Base-by-base conservation (phyloP, 2,797 vertebrate species). In the Acipenser oxyrinchus region DNA sequence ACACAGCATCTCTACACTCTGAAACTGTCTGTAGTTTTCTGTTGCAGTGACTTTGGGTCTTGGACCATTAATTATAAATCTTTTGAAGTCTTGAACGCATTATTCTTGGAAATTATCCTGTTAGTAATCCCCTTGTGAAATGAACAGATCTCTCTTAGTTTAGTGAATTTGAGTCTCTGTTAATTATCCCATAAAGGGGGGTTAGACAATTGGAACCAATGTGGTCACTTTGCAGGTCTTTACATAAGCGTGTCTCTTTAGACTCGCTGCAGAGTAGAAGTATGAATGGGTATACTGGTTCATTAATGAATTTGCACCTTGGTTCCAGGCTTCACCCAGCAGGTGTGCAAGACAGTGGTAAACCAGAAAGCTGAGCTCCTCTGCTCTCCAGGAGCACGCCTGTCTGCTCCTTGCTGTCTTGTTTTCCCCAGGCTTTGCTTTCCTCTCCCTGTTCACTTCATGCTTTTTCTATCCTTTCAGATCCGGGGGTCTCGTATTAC, bases 401-500 rank as follows among this genome's bases (percentile, higher is more conserved):
- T 4, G 23, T 37, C 23, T 37, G 23, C 23, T 37, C 23, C 23
- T 37, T 9, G 52, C 52, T 4, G 6, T 55, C n/a, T 55, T 4
- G 9, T 55, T 55, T n/a, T 53, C n/a, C n/a, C 9, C 6, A 6
- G 52, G n/a, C 52, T 55, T 55, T 55, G 2, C 52, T 55, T 55
- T 55, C 69, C 70, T 12, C 68, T 49, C 12, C 61, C 62, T 64
- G 64, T 68, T 63, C 72, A 75, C 80, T 76, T 74, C 72, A 70
- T 15, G 62, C 70, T 6, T 71, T 66, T 37, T 74, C 64, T 76
- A 67, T 81, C 65, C 85, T 71, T 72, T 10, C 81, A 92, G 90
- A 83, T 89, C 74, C 78, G 83, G 66, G 89, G 88, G 73, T 84
- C 84, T 78, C 86, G 81, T 70, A 83, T 90, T 79, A 91, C 88